Evolutionary conservation across 2,888 invertebrate species (phyloP).

Genomic region (Automeris io): DNA sequence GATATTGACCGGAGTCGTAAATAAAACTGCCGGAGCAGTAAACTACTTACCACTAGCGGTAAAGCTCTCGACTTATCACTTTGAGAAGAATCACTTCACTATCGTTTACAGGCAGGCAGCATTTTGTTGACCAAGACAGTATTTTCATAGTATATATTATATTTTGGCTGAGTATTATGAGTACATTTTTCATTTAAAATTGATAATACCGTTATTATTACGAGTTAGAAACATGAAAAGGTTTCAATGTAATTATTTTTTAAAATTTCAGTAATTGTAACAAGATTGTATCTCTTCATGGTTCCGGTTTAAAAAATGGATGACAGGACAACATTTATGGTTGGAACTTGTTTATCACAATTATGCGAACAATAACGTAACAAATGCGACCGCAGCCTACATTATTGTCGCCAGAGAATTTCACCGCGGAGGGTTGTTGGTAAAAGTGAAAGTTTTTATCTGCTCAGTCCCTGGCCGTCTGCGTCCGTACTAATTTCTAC

Average conservation of each 20-base stretch:
- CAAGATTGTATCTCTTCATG: too few species aligned
- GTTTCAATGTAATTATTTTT: too few species aligned
- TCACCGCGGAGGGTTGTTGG: slow-evolving; percentile 58
- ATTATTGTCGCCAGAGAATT: slow-evolving; percentile 57
- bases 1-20: slow-evolving; percentile 68
- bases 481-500: slow-evolving; percentile 66
- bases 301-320: too few species aligned
- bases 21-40: slow-evolving; percentile 56
- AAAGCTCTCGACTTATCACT: slow-evolving; percentile 44
- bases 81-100: slow-evolving; percentile 35
- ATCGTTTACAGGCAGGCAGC: background rate
- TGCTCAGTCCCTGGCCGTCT: slow-evolving; percentile 55
- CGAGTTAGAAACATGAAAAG: too few species aligned
- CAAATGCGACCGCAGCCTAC: slow-evolving; percentile 53
- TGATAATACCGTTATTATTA: too few species aligned
- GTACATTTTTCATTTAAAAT: too few species aligned
- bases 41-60: slow-evolving; percentile 27
- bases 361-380: slow-evolving; percentile 58
- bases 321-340: slow-evolving; percentile 21
- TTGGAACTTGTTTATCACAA: slow-evolving; percentile 52
- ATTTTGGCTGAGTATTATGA: too few species aligned
- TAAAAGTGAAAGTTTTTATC: slow-evolving; percentile 75
- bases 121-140: background rate
- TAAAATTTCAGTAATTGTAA: too few species aligned
- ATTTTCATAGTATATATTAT: too few species aligned